Base-by-base conservation (phyloP, 1,140 invertebrate species). In the Amyelois transitella region DNA sequence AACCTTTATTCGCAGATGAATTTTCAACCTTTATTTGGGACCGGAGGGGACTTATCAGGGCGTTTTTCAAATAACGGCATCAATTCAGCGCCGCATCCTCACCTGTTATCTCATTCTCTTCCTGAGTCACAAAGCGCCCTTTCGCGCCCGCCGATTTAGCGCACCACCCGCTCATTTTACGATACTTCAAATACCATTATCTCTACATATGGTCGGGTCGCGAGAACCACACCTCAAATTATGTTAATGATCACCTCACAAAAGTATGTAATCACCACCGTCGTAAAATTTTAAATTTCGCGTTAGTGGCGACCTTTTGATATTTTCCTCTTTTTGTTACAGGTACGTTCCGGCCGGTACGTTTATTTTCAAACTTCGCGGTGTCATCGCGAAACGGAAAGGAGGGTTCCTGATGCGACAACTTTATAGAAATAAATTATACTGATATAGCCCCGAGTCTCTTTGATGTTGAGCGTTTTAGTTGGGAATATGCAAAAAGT, bases 81-180 rank as follows among this genome's bases (percentile, higher is more conserved):
- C 70, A 68, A 76, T 76, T 73, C 68, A 57, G 51, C 18, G 56
- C 67, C 64, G 58, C 57, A 56, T 69, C 65, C 64, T 73, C 64
- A 67, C 66, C 66, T 71, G 70, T 73, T 76, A 76, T 76, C 68
- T 67, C 47, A 56, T 69, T 66, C 64, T 67, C 62, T 75, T 75
- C 72, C 66, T 72, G 69, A 43, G 62, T 51, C 60, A 69, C 57
- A 71, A 69, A 67, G 60, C 55, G 56, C 47, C 21, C 55, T 53
- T 43, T 62, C 45, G 55, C 25, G 65, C 58, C 52, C 57, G 60
- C 54, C 60, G 38, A 55, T 69, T 71, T 57, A 55, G 18, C 55
- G 48, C 56, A 43, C 64, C 61, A 44, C 59, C 51, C 53, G 65
- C 60, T 64, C 68, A 64, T 72, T 72, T 70, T 63, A 62, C 55